A percentile compares a stretch with the other conserved stretches of the same genome.
Conservation (phyloP, 2,797 vertebrate genomes). For the Mareca penelope region DNA sequence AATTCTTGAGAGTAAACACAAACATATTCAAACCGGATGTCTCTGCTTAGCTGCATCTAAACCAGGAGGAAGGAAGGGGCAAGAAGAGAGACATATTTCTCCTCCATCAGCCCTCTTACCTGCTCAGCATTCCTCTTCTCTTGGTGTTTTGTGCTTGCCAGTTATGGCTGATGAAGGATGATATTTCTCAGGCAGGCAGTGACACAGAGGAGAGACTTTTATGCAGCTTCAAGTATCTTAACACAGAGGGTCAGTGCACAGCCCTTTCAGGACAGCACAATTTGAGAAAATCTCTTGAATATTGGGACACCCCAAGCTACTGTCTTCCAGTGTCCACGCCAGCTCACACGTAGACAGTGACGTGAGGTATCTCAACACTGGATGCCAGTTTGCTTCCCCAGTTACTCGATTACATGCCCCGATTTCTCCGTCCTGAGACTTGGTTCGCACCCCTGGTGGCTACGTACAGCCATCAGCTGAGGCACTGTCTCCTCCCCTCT, state of each 20-base stretch:
- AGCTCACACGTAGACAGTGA: not conserved
- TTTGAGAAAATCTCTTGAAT: not conserved
- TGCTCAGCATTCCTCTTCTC: not conserved
- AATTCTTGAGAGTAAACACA: not conserved
- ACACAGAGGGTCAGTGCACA: not conserved
- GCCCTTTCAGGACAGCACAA: not conserved
- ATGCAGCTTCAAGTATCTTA: not conserved
- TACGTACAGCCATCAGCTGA: rapidly evolving
- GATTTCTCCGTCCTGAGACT: not conserved
- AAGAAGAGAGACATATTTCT: not conserved
- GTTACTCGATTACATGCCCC: not conserved
- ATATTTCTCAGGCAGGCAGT: not conserved
- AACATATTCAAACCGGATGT: not conserved
- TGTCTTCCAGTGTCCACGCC: not conserved
- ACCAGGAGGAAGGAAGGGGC: not conserved
- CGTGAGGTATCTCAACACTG: not conserved
- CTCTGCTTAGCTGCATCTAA: not conserved
- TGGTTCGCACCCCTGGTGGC: not conserved
- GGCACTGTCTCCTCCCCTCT: not conserved
- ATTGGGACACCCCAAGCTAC: not conserved
- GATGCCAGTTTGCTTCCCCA: not conserved
- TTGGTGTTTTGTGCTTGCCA: not conserved
- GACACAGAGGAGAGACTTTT: not conserved
- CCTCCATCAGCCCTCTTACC: not conserved
- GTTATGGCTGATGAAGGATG: not conserved